Base-by-base conservation (phyloP, 2,113 vertebrate genomes). In the Melanocharis versteri region DNA sequence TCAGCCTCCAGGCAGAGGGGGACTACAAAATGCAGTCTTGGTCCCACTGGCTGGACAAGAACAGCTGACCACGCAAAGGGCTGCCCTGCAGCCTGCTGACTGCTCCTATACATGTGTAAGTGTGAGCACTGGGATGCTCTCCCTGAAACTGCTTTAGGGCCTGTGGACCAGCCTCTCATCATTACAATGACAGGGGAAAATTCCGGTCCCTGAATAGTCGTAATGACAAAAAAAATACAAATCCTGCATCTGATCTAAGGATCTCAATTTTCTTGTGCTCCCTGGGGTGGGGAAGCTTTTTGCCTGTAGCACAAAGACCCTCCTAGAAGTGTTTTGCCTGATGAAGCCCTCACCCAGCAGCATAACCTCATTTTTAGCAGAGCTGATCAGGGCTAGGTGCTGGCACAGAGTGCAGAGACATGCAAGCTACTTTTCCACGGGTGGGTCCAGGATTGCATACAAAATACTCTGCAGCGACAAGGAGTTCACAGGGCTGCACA, bases 81-180 rank as follows among this genome's bases (percentile, higher is more conserved):
- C 42, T 90, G 39, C 57, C 31, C n/a, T 45, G 24, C 58, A 89
- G 50, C 75, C 30, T 51, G 30, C 27, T 30, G 30, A 0, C 13
- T 4, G 0, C 7, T 80, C 53, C 42, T 40, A 3, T 33, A 19
- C 6, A 4, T 2, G 6, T 5, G 2, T 31, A 39, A 35, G 22
- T 53, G 11, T 16, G n/a, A 89, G 71, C 35, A 37, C 24, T 31
- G 47, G 28, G 28, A 47, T 44, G 50, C 22, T 48, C 54, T 57
- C 2, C 21, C 35, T 2, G 0, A 40, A 58, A n/a, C 19, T 39
- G 23, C 54, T 37, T 57, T 50, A 31, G 11, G 28, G 39, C 13
- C n/a, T n/a, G 10, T 27, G 24, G n/a, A 47, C 37, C 45, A 70
- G 37, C 10, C 27, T 18, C 54, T 83, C 54, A 24, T 42, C 23